Conservation (phyloP, 2,113 vertebrate genomes). For the Orycteropus afer region DNA sequence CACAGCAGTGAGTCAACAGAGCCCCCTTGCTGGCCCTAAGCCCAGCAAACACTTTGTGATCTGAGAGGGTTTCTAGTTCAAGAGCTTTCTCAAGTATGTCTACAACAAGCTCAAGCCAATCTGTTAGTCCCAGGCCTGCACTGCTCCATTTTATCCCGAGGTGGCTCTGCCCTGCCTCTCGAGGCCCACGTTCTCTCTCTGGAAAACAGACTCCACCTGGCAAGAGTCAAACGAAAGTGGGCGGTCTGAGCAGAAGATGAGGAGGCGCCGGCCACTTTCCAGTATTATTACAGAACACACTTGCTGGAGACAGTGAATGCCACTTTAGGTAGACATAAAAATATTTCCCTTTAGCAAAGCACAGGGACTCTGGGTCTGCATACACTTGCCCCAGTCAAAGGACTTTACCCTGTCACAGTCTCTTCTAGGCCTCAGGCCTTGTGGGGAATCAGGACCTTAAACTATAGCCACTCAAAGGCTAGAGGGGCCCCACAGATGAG, state of each 20-base stretch:
- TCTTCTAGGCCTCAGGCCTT: background rate
- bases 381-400: accelerated
- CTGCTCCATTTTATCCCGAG: background rate
- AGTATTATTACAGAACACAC: background rate
- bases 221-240: background rate
- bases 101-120: background rate
- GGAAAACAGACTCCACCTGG: background rate
- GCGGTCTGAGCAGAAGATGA: background rate
- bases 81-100: background rate
- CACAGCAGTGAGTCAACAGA: background rate
- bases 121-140: background rate
- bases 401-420: no score
- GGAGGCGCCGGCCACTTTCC: background rate
- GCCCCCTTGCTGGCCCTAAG: background rate
- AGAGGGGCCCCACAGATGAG: background rate
- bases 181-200: background rate
- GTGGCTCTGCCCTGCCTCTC: background rate
- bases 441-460: accelerated
- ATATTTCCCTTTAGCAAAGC: background rate
- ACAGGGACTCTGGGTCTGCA: background rate
- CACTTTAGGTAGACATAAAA: accelerated
- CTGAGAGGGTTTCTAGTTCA: background rate
- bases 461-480: background rate
- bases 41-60: background rate
- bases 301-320: accelerated